Evolutionary conservation across 1,140 invertebrate genomes (phyloP).

Genomic region (Meteorus sp.): DNA sequence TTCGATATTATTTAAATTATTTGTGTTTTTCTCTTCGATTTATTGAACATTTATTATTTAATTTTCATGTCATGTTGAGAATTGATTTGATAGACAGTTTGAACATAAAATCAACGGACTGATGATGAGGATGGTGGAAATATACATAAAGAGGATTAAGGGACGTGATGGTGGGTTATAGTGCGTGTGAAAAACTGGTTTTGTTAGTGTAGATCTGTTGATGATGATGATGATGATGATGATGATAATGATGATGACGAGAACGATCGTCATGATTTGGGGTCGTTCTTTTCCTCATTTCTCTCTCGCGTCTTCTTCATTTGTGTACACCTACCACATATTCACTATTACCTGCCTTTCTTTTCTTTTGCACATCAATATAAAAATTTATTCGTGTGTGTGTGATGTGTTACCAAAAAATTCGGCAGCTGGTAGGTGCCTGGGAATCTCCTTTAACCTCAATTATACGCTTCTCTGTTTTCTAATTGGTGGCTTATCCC

Average conservation of each 20-base stretch:
- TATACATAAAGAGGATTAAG: not conserved
- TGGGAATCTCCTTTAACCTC: constrained; percentile 47
- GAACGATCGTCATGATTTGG: constrained; percentile 20
- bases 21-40: too few relatives aligned
- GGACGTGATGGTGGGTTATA: not conserved
- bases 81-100: too few relatives aligned
- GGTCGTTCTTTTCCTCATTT: too few relatives aligned
- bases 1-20: too few relatives aligned
- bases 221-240: constrained; percentile 37
- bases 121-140: not conserved
- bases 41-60: too few relatives aligned
- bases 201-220: constrained; percentile 36
- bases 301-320: constrained; percentile 16
- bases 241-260: too few relatives aligned
- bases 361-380: constrained; percentile 5
- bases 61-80: too few relatives aligned
- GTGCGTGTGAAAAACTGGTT: constrained; percentile 42
- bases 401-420: too few relatives aligned
- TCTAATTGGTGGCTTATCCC: constrained; percentile 34
- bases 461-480: constrained; percentile 46
- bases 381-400: constrained; percentile 18
- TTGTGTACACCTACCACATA: too few relatives aligned
- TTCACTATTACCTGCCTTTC: constrained; percentile 14
- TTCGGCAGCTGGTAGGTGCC: constrained; percentile 47
- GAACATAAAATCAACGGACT: too few relatives aligned